These are phyloP conservation scores for Istiophorus platypterus DNA, from an alignment of 2,113 vertebrate species.

Conservation along the genomic window DNA sequence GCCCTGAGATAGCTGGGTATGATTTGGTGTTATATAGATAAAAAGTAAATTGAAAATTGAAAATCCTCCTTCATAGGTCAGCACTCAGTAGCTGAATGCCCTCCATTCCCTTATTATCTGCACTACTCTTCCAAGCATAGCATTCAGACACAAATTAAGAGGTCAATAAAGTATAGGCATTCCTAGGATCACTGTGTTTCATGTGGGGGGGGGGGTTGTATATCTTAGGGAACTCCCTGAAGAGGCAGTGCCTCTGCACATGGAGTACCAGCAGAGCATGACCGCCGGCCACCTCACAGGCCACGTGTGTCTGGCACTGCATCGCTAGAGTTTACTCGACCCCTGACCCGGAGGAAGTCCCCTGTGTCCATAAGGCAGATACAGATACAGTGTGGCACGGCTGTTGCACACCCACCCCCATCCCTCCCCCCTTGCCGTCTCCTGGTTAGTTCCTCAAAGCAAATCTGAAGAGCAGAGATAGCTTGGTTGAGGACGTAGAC, in stretches of 20 bases:
- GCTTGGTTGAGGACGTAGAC: slow-evolving; percentile 14
- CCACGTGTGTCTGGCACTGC: slow-evolving; percentile 44
- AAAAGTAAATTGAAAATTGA: too few species aligned
- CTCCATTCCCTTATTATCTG: slow-evolving; percentile 3
- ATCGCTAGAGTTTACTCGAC: slow-evolving; percentile 66
- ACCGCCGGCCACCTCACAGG: slow-evolving; percentile 20
- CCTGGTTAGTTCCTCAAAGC: slow-evolving; percentile 14
- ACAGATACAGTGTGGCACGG: slow-evolving; percentile 33
- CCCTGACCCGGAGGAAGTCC: slow-evolving; percentile 59
- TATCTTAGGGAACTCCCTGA: slow-evolving; percentile 40
- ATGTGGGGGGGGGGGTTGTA: slow-evolving; percentile 40
- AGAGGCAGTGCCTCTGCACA: slow-evolving; percentile 27
- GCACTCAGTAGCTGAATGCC: neutral
- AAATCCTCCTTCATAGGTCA: slow-evolving; percentile 6
- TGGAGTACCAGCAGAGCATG: slow-evolving; percentile 13
- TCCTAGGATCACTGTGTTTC: slow-evolving; percentile 25
- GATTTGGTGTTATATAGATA: too few species aligned
- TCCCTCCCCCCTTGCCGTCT: slow-evolving; percentile 24
- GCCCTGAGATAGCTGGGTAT: too few species aligned
- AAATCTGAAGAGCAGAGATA: slow-evolving; percentile 56
- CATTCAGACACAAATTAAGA: slow-evolving; percentile 32
- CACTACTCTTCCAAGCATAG: neutral
- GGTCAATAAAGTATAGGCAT: slow-evolving; percentile 11
- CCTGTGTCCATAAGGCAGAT: slow-evolving; percentile 58
- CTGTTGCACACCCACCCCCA: slow-evolving; percentile 44